Evolutionary conservation across 2,797 vertebrate species (phyloP).

Genomic region (Mus spretus): DNA sequence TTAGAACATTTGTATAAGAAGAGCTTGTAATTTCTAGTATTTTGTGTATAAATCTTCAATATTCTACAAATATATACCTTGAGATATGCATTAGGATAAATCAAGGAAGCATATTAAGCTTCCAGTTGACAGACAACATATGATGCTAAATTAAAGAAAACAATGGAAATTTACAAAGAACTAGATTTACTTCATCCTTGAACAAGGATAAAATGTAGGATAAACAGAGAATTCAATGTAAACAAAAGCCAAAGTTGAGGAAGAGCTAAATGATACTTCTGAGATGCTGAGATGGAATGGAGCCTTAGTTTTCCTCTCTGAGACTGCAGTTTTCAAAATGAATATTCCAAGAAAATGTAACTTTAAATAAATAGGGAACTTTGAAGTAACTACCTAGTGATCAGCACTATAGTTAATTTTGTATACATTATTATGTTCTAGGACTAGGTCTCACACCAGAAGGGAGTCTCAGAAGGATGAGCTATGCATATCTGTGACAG

Average conservation of each 20-base stretch:
- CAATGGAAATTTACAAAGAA: neutral
- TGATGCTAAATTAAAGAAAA: neutral
- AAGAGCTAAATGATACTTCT: neutral
- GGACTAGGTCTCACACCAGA: neutral
- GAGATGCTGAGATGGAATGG: neutral
- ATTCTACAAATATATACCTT: neutral
- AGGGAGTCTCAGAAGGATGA: neutral
- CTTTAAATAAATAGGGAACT: neutral
- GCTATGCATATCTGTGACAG: neutral
- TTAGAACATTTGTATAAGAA: neutral
- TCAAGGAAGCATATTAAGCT: neutral
- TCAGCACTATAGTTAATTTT: neutral
- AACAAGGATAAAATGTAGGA: neutral
- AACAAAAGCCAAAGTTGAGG: neutral
- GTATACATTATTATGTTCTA: neutral
- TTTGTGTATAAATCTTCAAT: neutral
- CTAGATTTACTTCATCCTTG: neutral
- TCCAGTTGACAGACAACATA: neutral
- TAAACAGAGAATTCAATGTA: neutral
- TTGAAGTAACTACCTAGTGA: neutral
- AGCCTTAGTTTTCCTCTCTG: neutral
- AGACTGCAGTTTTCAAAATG: conserved; percentile 1
- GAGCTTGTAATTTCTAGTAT: neutral
- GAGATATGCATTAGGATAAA: neutral
- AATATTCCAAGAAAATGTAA: neutral